Evolutionary conservation across 2,797 vertebrate genomes (phyloP), one percentile per base, ranked within the genome.

Genomic region (Bucorvus abyssinicus): DNA sequence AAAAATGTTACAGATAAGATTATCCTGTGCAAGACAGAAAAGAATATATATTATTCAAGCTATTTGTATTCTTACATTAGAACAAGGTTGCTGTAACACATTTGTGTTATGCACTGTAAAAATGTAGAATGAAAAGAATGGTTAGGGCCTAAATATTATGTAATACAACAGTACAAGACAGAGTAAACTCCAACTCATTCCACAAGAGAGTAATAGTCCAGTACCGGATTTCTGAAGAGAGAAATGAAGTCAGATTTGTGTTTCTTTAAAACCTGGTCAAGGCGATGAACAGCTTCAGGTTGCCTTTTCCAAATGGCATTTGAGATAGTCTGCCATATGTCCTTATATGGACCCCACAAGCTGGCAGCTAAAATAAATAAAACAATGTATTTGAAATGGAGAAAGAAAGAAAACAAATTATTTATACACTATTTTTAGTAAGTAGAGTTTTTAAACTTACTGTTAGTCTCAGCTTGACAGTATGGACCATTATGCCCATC

Each of bases 311-410:
- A 98, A 92, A 99, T 97, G 9, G 99, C 99, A 44, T 98, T 99
- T 52, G 98, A 98, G 83, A 99, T 99, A 2, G 99, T 98, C 89
- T 99, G 99, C 99, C 98, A 99, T 57, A 99, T 97, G 94, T 99
- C 99, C 91, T 99, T 99, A 92, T 99, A 98, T 10, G 99, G 99
- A 52, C 99, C 99, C 99, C 99, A 99, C 87, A 99, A 98, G 98
- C 99, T 99, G 97, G 99, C 99, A 97, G 98, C 99, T 99, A 76
- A 57, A 95, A 90, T 93, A 91, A 82, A 87, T 14, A 79, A 90
- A 78, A 65, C 14, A 77, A 81, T 1, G 55, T 45, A 87, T 87
- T 85, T 81, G 60, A 87, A 95, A 91, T 12, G 32, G 19, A 90
- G 61, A 84, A 90, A 49, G 23, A 61, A 89, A 38, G 19, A 52